Base-by-base conservation (phyloP, 2,888 invertebrate species). In the Sinotaia quadrata region DNA sequence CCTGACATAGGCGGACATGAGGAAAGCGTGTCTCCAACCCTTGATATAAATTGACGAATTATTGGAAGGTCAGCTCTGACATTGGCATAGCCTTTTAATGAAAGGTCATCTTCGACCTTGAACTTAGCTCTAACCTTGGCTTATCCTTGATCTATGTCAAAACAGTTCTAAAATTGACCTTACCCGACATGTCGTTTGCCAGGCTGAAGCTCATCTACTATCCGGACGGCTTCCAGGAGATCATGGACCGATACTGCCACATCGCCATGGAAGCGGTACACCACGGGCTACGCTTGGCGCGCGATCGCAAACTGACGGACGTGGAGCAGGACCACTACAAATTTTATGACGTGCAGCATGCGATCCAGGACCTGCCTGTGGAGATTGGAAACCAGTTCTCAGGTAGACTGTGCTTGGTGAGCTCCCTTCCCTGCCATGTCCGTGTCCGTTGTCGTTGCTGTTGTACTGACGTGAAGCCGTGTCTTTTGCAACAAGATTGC, bases 241-340 rank as follows among this genome's bases (percentile, higher is more conserved):
- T 74, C 36, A 69, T 74, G 68, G 69, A 72, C 27, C 57, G 69
- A 7, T 76, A 69, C 52, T 76, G 76, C n/a, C 74, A 74, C 59
- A 58, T 76, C 7, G 72, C 67, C 24, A 66, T 63, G 18, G 63
- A 69, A 37, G 69, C 67, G 7, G 34, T 73, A 2, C 73, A 73
- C 47, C 49, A 67, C 54, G 69, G 63, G 0, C 37, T 73, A 4
- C 37, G 63, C 4, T 37, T 60, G 37, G 51, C 63, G n/a, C 31
- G 47, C n/a, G 60, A 33, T 4, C 27, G 51, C 8, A 57, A 57
- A 2, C 27, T 29, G 7, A 31, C 10, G n/a, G 44, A 59, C 47
- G 51, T 73, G 8, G 33, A 44, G 2, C 69, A 73, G 24, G 62
- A 59, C n/a, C 54, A 67, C 49, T 62, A 63, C 65, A 69, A 69